Base-by-base conservation (phyloP, 2,113 vertebrate genomes). In the Nothobranchius kuhntae region DNA sequence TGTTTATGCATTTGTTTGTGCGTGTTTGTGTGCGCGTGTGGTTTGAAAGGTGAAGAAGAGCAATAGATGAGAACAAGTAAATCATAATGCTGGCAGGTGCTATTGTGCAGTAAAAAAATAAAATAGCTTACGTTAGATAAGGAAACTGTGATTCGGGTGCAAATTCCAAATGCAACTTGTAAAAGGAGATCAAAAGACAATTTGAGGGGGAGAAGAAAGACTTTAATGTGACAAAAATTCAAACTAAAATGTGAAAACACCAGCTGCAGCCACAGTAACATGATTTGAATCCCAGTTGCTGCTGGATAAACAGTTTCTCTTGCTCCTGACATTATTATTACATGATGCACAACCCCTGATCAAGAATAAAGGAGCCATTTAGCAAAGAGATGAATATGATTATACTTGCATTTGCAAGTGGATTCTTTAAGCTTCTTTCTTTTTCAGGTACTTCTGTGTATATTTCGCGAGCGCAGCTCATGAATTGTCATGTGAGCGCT, bases 401-500 rank as follows among this genome's bases (percentile, higher is more conserved):
- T 30, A 30, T 30, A 30, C 30, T 30, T 30, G 30, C 38, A 45
- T 73, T 51, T 55, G 7, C 64, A 21, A 55, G 6, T 56, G 48
- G 35, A 15, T 38, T 53, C 12, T 53, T 63, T 26, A 14, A n/a
- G 10, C 15, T 10, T 24, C 14, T 57, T 36, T 9, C 17, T 3
- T 70, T 14, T 74, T 47, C 81, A 98, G 96, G 96, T 73, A 98
- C 96, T 84, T 96, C 96, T 1, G 96, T 98, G 78, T 98, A 93
- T 81, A 98, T 98, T 89, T 96, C 96, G 0, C 93, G 96, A 82
- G 95, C 96, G 11, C 96, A 98, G 90, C 94, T 98, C 53, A 98
- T 98, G 96, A 98, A 98, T 91, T 98, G 96, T 91, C 96, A 98
- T 2, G 95, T 98, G 82, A 98, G 96, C 1, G 96, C 96, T 0